Evolutionary conservation across 2,888 invertebrate species (phyloP), one percentile per base, ranked within the genome.

Genomic region (Drosophila basisetae): DNA sequence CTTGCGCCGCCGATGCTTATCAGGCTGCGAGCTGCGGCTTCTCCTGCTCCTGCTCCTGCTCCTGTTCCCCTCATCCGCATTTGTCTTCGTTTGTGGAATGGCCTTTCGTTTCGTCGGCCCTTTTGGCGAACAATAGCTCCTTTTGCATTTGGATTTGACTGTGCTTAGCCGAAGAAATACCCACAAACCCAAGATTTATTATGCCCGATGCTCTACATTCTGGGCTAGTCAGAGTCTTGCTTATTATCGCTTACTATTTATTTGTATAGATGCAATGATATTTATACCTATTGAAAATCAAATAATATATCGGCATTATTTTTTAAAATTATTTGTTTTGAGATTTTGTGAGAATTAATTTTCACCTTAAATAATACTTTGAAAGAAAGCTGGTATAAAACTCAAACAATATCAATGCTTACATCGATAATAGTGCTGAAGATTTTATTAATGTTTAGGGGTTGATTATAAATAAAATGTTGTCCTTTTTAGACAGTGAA

Each of bases 1-100:
- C 82, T 82, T 82, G 84, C 71, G 89, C 73, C 78, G 73, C 58
- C 70, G 85, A 86, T 86, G 84, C 83, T 86, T 89, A 86, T 86
- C 85, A 80, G 68, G 54, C 63, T 33, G 58, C 43, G n/a, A 49
- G 62, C 31, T 30, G 52, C 59, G 56, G 72, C 22, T 64, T 11
- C 43, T 30, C 60, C 73, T 33, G 41, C 28, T 41, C 28, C 25
- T 37, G 41, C 31, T 41, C 28, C 25, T 37, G 41, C 41, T 41
- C 58, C 67, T 11, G 31, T 30, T 50, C 37, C 50, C 37, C 80
- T 61, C 47, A 37, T 10, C 75, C 76, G 80, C 82, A 84, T 89
- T 87, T 84, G 89, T 87, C 88, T 73, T 61, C 60, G 49, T 65
- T 65, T 66, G 59, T 31, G 63, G 66, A 64, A 35, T 52, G 52